phyloP scores from a whole-genome alignment of 2,797 vertebrate genomes.

The Intellagama lesueurii region DNA sequence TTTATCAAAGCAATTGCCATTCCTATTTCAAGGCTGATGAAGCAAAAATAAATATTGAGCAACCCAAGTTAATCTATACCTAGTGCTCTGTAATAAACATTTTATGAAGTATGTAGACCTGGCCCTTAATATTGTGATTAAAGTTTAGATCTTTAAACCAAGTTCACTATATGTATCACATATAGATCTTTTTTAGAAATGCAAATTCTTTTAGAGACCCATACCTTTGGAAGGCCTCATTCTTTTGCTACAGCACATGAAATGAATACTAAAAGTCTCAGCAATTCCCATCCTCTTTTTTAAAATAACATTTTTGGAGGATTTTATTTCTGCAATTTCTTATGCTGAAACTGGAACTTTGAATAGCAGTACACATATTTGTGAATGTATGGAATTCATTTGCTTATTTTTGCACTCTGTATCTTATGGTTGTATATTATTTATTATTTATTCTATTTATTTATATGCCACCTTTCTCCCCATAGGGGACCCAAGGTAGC shows the following conservation, averaged over 20 bases:
- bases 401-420: neutral
- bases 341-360: neutral
- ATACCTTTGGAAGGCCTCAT: too few relatives aligned
- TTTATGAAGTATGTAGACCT: neutral
- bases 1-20: conserved; percentile 43
- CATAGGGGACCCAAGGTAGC: too few relatives aligned
- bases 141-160: neutral
- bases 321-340: neutral
- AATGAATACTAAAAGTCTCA: neutral
- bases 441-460: too few relatives aligned
- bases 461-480: too few relatives aligned
- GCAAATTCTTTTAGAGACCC: neutral
- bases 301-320: too few relatives aligned
- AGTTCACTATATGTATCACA: neutral
- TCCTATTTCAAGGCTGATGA: conserved; percentile 42
- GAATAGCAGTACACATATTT: neutral
- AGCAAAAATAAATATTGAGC: conserved; percentile 38
- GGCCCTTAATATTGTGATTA: neutral
- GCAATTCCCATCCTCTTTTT: neutral
- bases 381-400: neutral
- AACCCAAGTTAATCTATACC: neutral
- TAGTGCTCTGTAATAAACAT: neutral
- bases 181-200: neutral
- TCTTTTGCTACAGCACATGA: too few relatives aligned
- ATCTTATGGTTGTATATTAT: neutral